Conservation (phyloP, 2,113 vertebrate genomes). For the Catharus minimus region DNA sequence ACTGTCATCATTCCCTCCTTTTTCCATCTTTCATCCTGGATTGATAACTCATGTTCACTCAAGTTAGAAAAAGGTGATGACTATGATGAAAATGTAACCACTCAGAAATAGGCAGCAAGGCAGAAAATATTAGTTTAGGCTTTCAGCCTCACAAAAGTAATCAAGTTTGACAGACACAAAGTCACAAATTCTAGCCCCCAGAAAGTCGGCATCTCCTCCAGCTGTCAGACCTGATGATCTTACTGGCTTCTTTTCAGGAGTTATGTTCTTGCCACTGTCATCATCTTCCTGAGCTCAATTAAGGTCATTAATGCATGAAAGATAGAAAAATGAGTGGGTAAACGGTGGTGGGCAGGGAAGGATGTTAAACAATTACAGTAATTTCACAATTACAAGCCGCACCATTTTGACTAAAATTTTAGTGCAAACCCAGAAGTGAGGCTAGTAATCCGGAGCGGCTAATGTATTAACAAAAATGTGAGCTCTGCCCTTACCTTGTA, state of each 20-base stretch:
- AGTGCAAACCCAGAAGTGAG: no score
- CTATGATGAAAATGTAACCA: neutral
- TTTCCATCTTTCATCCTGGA: neutral
- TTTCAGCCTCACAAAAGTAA: neutral
- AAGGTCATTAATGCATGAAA: neutral
- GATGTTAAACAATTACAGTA: neutral
- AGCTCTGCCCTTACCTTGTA: no score
- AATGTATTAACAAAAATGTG: no score
- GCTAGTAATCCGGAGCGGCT: no score
- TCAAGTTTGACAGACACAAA: neutral
- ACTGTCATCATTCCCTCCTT: neutral
- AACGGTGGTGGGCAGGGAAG: neutral
- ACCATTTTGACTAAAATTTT: no score
- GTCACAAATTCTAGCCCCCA: neutral
- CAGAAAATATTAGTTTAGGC: neutral
- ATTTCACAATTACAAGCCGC: no score
- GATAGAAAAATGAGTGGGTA: neutral
- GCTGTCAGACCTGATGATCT: neutral
- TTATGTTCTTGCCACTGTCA: neutral
- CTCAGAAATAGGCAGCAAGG: neutral
- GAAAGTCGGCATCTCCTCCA: neutral
- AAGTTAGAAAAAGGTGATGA: neutral
- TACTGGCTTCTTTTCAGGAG: neutral
- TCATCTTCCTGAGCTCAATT: neutral
- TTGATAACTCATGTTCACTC: neutral